Percentiles rank a stretch among this genome's conserved stretches.
These are phyloP conservation scores for Stylophora pistillata DNA, from an alignment of 64 coral and sea anemone species.

Conservation along the genomic window DNA sequence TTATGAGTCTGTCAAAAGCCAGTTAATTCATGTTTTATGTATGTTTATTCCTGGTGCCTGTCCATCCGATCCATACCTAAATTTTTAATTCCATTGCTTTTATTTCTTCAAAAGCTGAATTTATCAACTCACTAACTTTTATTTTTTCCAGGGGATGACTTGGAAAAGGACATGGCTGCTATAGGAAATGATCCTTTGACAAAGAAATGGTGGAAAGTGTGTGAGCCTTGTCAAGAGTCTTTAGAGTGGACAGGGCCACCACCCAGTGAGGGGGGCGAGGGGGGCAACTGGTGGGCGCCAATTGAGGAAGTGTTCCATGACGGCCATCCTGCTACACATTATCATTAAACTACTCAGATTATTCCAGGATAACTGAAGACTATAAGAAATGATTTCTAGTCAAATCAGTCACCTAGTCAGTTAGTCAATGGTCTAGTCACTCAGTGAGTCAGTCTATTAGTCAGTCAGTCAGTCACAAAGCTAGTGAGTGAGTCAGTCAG, in stretches of 20 bases:
- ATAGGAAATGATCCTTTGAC: constrained; percentile 74
- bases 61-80: too few relatives aligned
- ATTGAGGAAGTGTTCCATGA: constrained; percentile 92
- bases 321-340: constrained; percentile 74
- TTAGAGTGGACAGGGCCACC: constrained; percentile 85
- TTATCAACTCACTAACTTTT: neutral
- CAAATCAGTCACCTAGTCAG: too few relatives aligned
- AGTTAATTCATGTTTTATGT: too few relatives aligned
- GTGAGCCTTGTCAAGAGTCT: constrained; percentile 87
- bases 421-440: too few relatives aligned
- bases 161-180: constrained; percentile 83
- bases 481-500: too few relatives aligned
- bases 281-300: constrained; percentile 88
- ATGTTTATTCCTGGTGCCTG: too few relatives aligned
- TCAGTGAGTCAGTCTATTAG: too few relatives aligned
- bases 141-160: constrained; percentile 60
- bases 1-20: too few relatives aligned
- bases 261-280: constrained; percentile 80
- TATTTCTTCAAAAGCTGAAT: too few relatives aligned
- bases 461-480: too few relatives aligned
- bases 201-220: constrained; percentile 80
- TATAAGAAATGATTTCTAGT: too few relatives aligned
- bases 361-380: neutral
- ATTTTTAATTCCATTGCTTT: too few relatives aligned
- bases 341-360: constrained; percentile 25